These are phyloP conservation scores for Pangasius larnaudii DNA, from an alignment of 2,797 vertebrate genomes.

Conservation along the genomic window DNA sequence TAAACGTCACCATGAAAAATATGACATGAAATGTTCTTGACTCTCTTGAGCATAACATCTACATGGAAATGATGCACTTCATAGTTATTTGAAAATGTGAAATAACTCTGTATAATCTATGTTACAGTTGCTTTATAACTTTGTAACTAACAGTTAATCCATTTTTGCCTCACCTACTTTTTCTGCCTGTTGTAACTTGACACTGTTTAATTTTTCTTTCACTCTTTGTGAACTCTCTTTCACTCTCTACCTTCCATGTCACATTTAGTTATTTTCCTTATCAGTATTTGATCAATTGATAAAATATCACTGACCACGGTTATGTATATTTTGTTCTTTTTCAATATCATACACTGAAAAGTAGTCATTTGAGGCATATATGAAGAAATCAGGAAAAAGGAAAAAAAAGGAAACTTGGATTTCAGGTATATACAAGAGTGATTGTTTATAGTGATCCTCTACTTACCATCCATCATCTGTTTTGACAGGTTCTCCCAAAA, in stretches of 20 bases:
- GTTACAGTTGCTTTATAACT: neutral
- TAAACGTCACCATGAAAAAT: neutral
- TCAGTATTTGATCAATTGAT: neutral
- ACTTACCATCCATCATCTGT: conserved; percentile 50
- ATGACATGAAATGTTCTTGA: neutral
- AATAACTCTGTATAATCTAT: neutral
- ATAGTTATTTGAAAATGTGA: neutral
- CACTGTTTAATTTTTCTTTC: conserved; percentile 61
- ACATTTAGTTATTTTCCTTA: neutral
- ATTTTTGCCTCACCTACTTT: conserved; percentile 20
- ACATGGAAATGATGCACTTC: neutral
- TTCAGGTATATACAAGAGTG: neutral
- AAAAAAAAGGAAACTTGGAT: neutral
- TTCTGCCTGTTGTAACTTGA: conserved; percentile 50
- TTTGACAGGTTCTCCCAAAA: conserved; percentile 73
- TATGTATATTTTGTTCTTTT: conserved; percentile 51
- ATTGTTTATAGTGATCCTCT: neutral
- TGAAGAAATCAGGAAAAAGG: neutral
- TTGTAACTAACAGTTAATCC: conserved; percentile 14
- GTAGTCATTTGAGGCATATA: neutral
- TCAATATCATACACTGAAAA: conserved; percentile 71
- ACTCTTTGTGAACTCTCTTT: conserved; percentile 59
- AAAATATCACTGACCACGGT: conserved; percentile 64
- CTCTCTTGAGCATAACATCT: neutral
- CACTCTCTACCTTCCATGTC: conserved; percentile 47